These are phyloP conservation scores for Falco peregrinus DNA, from an alignment of 2,797 vertebrate species.

Conservation along the genomic window DNA sequence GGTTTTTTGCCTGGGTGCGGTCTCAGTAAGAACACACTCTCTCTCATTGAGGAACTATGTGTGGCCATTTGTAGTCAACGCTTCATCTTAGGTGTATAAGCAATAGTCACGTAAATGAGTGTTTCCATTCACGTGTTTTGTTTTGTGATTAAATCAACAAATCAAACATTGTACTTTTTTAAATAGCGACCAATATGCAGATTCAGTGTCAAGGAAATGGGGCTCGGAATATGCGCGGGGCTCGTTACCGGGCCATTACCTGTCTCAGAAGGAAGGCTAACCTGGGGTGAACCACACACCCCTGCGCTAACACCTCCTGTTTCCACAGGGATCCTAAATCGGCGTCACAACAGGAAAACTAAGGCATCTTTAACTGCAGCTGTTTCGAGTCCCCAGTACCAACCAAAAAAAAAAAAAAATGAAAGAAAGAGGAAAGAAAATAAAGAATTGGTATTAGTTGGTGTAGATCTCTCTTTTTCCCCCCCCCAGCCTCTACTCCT, in stretches of 20 bases:
- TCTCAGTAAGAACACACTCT: constrained; percentile 27
- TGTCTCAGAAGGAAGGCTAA: not conserved
- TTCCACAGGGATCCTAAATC: not conserved
- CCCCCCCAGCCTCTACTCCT: not conserved
- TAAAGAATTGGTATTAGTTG: constrained; percentile 44
- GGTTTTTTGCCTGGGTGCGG: not conserved
- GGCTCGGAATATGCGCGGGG: not conserved
- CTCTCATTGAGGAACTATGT: not conserved
- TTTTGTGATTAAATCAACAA: constrained; percentile 77
- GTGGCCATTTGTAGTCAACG: constrained; percentile 71
- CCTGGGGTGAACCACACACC: not conserved
- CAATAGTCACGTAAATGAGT: constrained; percentile 75
- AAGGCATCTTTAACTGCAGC: constrained; percentile 19
- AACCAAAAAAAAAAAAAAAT: not conserved
- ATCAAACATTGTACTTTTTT: constrained; percentile 84
- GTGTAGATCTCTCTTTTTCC: not conserved
- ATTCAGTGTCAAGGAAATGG: constrained; percentile 73
- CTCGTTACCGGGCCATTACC: not conserved
- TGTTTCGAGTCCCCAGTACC: not conserved
- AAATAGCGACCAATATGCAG: constrained; percentile 83
- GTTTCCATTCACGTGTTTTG: constrained; percentile 84
- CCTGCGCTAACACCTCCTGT: not conserved
- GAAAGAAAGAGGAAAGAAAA: constrained; percentile 3
- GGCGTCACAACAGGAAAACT: not conserved
- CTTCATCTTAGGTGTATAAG: constrained; percentile 75